phyloP scores from a whole-genome alignment of 2,113 vertebrate species.

The Salvelinus fontinalis region DNA sequence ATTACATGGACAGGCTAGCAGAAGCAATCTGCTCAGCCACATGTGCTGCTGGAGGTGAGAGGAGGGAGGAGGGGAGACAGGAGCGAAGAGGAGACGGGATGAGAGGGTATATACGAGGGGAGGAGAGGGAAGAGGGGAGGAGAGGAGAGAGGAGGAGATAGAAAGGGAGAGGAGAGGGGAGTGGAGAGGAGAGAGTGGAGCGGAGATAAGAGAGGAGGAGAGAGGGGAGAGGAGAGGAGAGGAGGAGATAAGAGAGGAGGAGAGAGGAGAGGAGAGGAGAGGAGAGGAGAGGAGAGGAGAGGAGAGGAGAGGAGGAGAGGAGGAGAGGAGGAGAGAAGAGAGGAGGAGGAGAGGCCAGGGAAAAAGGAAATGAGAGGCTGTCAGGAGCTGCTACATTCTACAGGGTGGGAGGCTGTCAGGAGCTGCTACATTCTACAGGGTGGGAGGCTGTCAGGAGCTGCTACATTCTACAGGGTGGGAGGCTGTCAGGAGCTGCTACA shows the following conservation, averaged over 20 bases:
- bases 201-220: not conserved
- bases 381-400: no score
- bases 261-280: no score
- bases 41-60: not conserved
- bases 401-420: not conserved
- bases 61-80: not conserved
- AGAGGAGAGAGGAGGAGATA: no score
- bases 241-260: not conserved
- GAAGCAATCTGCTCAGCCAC: slow-evolving; percentile 3
- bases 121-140: no score
- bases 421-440: no score
- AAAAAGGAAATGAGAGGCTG: not conserved
- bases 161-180: no score
- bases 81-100: no score
- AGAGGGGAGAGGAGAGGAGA: not conserved
- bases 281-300: not conserved
- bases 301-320: not conserved
- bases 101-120: no score
- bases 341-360: not conserved
- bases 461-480: no score
- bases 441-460: not conserved
- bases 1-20: slow-evolving; percentile 20
- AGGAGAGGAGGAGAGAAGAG: not conserved
- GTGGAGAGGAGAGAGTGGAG: no score
- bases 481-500: not conserved